A percentile compares a stretch with the other conserved stretches of the same genome.
phyloP scores from a whole-genome alignment of 2,113 vertebrate species.

The Jaculus jaculus region DNA sequence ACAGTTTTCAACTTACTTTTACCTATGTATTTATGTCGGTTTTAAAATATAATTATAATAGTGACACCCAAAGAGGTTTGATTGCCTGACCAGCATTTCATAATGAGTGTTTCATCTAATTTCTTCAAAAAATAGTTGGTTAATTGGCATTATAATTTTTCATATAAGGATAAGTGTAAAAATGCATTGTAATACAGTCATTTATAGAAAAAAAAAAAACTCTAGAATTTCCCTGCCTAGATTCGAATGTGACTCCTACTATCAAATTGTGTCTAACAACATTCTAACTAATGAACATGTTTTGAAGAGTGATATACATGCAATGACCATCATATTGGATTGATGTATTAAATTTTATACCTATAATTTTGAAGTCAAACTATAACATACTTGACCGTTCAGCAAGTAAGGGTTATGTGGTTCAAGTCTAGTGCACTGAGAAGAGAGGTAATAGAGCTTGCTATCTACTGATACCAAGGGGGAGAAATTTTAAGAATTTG shows the following conservation, averaged over 20 bases:
- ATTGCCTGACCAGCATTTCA: background rate
- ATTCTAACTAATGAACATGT: background rate
- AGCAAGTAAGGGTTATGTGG: background rate
- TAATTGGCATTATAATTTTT: background rate
- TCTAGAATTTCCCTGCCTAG: background rate
- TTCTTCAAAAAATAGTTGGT: background rate
- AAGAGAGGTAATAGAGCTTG: background rate
- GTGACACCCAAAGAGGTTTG: background rate
- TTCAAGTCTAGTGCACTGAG: background rate
- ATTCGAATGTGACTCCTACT: background rate
- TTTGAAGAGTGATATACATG: background rate
- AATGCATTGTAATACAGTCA: background rate
- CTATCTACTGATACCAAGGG: no score
- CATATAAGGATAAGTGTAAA: background rate
- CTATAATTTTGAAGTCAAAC: background rate
- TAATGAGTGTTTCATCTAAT: background rate
- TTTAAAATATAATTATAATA: background rate
- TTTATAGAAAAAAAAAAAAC: background rate
- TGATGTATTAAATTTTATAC: background rate
- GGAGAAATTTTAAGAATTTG: no score
- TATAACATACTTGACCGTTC: background rate
- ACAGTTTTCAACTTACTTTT: background rate
- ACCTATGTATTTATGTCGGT: background rate
- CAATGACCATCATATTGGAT: background rate
- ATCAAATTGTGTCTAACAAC: background rate